These are phyloP conservation scores for Poecilus cupreus DNA, from an alignment of 2,888 invertebrate species.

Conservation along the genomic window DNA sequence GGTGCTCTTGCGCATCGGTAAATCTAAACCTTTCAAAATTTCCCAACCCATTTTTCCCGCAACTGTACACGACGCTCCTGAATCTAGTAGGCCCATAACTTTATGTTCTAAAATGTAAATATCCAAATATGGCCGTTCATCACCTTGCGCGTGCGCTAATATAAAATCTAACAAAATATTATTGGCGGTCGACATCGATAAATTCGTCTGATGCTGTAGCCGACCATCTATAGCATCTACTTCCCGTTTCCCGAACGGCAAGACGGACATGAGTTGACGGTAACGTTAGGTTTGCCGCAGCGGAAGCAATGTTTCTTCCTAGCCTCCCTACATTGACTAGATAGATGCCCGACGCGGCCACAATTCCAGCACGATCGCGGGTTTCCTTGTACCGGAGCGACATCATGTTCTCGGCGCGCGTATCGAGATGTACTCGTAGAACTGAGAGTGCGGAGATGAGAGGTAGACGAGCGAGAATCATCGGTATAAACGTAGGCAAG, in stretches of 20 bases:
- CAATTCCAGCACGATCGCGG: constrained; percentile 39
- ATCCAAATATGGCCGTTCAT: constrained; percentile 54
- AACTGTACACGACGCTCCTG: constrained; percentile 40
- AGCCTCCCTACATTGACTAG: neutral
- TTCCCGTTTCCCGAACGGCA: constrained; percentile 26
- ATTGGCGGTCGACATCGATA: too few species aligned
- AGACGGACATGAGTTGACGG: neutral
- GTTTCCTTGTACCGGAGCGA: neutral
- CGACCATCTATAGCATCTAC: neutral
- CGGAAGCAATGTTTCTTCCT: constrained; percentile 10
- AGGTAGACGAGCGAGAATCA: neutral
- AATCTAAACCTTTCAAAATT: neutral
- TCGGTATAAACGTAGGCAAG: neutral
- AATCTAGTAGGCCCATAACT: constrained; percentile 50
- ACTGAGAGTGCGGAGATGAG: too few species aligned
- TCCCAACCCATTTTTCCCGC: neutral
- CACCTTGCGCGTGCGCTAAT: constrained; percentile 13
- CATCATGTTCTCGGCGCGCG: too few species aligned
- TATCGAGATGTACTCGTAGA: too few species aligned
- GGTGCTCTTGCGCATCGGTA: neutral
- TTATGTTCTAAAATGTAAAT: constrained; percentile 37
- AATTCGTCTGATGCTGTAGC: neutral
- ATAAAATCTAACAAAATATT: constrained; percentile 44
- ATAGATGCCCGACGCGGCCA: neutral
- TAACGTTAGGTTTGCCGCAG: constrained; percentile 22